Base-by-base conservation (phyloP, 1,140 invertebrate genomes). In the Lasioglossum baleicum region DNA sequence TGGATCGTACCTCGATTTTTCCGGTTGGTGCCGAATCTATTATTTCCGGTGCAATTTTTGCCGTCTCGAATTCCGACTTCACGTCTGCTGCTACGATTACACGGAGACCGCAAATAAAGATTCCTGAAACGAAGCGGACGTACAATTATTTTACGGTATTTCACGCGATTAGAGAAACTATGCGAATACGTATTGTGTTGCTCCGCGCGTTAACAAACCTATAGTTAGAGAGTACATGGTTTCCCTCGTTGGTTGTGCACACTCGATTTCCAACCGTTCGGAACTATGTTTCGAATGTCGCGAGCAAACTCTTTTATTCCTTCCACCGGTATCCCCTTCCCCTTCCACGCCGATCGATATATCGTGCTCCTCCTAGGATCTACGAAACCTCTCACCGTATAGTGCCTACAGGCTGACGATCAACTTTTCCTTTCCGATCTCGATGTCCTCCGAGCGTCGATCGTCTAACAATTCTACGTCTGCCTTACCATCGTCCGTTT, bases 1-100 rank as follows among this genome's bases (percentile, higher is more conserved):
- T 26, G 26, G 5, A 56, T n/a, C 35, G 83, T 84, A 94, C 92
- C 90, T 94, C 90, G 15, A 94, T 91, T 15, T 90, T 80, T 58
- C 92, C 89, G 15, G 64, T 78, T 13, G 94, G 94, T 8, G 89
- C 84, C 44, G 44, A 87, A 60, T 92, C 89, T 73, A 94, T 90
- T 40, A 94, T 94, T 64, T 94, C 94, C 4, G 94, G 91, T 6
- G 93, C 91, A 10, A 95, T 93, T 87, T 91, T 91, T 5, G 94
- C 91, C 11, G 91, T 80, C 80, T 94, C 89, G 61, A 93, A 91
- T 44, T 86, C 87, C 15, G 79, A 74, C 44, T 87, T 82, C n/a
- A 91, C 90, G 68, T 92, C 88, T n/a, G 86, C 90, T 2, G 40
- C 71, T 0, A 73, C 84, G 35, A 90, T 17, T 6, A 65, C 40